A percentile compares a stretch with the other conserved stretches of the same genome.
Conservation (phyloP, 2,113 vertebrate genomes). For the Taxidea taxus region DNA sequence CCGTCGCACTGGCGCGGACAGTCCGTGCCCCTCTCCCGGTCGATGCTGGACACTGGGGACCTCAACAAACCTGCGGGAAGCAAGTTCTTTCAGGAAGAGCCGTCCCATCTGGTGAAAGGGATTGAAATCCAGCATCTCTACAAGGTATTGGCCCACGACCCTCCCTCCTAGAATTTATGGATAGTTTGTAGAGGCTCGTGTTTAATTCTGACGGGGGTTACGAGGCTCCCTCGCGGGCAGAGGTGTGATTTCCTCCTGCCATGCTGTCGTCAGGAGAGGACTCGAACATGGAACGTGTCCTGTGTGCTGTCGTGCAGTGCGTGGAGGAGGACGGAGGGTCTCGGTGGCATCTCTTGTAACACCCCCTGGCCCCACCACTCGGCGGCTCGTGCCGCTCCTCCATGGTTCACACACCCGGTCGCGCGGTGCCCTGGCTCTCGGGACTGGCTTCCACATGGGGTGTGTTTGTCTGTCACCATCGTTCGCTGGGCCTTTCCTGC, state of each 20-base stretch:
- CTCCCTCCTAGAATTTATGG: not conserved
- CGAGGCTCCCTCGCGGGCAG: not conserved
- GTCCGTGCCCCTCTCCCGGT: constrained; percentile 82
- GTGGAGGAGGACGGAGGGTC: not conserved
- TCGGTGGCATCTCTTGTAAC: not conserved
- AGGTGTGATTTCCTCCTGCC: not conserved
- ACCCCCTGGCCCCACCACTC: not conserved
- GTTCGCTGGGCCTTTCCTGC: not conserved
- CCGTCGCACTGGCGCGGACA: constrained; percentile 91
- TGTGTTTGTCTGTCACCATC: not conserved
- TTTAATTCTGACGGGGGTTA: not conserved
- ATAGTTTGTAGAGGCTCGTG: not conserved
- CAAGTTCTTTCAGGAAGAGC: constrained; percentile 94
- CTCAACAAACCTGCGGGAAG: constrained; percentile 86
- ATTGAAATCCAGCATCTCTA: constrained; percentile 93
- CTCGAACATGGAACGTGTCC: not conserved
- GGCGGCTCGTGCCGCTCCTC: not conserved
- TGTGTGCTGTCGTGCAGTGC: not conserved
- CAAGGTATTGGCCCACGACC: constrained; percentile 84
- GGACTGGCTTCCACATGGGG: not conserved
- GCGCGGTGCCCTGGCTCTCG: not conserved
- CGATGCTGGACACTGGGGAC: constrained; percentile 88
- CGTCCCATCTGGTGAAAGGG: constrained; percentile 86
- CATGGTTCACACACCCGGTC: not conserved
- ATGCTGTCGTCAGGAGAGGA: not conserved